Evolutionary conservation across 1,140 invertebrate species (phyloP), one percentile per base, ranked within the genome.

Genomic region (Zaprionus inermis): DNA sequence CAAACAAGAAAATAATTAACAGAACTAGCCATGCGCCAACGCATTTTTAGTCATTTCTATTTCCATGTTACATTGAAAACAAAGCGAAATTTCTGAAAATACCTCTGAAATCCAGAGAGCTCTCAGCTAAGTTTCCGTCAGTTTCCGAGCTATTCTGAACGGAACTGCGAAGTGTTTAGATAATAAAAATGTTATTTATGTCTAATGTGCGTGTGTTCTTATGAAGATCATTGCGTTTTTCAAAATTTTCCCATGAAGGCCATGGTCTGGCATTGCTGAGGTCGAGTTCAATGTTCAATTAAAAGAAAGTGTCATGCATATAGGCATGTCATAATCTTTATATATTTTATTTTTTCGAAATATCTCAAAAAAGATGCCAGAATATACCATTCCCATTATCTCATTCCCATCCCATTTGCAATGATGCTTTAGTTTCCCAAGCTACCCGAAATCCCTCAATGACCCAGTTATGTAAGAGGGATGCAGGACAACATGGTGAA

Each of bases 241-340:
- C 38, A 46, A 72, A 54, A 63, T 20, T 22, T 44, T 59, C 59
- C 55, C 38, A 22, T 78, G 83, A 86, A 88, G 81, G 83, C 81
- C 84, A 79, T 46, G 46, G 59, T 44, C 71, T 88, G 83, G 66
- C 83, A 88, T 83, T 84, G 73, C 63, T 55, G 77, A 63, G 83
- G 83, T 88, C 77, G 83, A 84, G 83, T 88, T 88, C 83, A 86
- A 83, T 86, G 83, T 60, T 56, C 55, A 68, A 24, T 54, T 63
- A 86, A 65, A 69, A 12, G 41, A 20, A 44, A 44, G n/a, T 52
- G 70, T 72, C 68, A 70, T 54, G 60, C 76, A 71, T 51, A 72
- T 51, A 65, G 38, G 65, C 12, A 69, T 58, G 41, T 70, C 14
- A 24, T n/a, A 44, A 4, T 16, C 28, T 3, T 20, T 28, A 9